phyloP scores from a whole-genome alignment of 2,113 vertebrate species.

The Elachura formosa region DNA sequence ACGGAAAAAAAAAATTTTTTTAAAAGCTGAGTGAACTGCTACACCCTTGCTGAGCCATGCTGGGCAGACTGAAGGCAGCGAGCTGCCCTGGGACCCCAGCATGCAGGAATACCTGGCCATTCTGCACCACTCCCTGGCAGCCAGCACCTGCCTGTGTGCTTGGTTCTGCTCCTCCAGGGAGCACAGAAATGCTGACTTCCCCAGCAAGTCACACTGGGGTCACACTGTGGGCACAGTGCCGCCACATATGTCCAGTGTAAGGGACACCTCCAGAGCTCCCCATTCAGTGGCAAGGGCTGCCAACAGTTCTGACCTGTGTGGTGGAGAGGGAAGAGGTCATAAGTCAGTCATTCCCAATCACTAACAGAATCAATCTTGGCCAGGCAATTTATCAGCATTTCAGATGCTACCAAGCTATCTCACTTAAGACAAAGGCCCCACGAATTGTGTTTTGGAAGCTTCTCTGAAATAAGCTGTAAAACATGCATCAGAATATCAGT shows the following conservation, averaged over 20 bases:
- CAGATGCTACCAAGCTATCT: not conserved
- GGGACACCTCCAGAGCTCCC: not conserved
- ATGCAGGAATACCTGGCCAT: not conserved
- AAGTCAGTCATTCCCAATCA: not conserved
- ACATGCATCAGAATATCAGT: not conserved
- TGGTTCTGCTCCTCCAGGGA: not conserved
- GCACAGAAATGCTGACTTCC: not conserved
- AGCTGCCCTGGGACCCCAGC: not conserved
- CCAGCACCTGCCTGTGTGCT: not conserved
- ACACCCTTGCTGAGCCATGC: not conserved
- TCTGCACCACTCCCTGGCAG: not conserved
- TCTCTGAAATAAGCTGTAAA: not conserved
- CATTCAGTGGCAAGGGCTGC: not conserved
- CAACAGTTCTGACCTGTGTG: not conserved
- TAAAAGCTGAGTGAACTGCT: not conserved
- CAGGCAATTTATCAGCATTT: not conserved
- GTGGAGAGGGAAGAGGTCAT: fast-evolving
- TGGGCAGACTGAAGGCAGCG: not conserved
- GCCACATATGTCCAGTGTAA: not conserved
- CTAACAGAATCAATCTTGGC: not conserved
- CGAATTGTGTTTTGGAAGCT: not conserved
- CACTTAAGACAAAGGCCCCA: not conserved
- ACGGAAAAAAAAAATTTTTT: not conserved
- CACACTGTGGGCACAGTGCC: fast-evolving
- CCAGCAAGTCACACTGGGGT: not conserved